Evolutionary conservation across 2,888 invertebrate genomes (phyloP).

Genomic region (Cataglyphis altisquamis): DNA sequence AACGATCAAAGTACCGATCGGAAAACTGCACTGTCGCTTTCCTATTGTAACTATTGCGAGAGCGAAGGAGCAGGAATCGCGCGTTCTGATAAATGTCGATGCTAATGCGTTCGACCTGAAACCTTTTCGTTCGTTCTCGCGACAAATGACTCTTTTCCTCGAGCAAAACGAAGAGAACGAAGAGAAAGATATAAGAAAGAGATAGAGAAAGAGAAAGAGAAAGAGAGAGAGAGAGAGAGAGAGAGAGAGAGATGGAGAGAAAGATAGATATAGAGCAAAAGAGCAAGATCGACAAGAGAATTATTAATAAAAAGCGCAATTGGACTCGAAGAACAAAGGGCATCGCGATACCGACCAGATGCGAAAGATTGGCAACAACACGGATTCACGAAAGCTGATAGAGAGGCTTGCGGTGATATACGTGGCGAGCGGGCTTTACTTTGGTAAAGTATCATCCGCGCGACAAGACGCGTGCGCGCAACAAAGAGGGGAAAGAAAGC

Average conservation of each 20-base stretch:
- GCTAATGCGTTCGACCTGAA: slow-evolving; percentile 48
- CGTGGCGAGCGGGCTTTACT: slow-evolving; percentile 39
- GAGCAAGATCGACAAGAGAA: slow-evolving; percentile 50
- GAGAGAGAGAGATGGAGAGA: slow-evolving; percentile 76
- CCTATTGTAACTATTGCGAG: slow-evolving; percentile 45
- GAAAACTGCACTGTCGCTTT: slow-evolving; percentile 50
- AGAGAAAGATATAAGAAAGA: slow-evolving; percentile 30
- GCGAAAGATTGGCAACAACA: slow-evolving; percentile 50
- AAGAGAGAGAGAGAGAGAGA: slow-evolving; percentile 63
- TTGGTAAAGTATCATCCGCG: slow-evolving; percentile 54
- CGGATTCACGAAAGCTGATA: slow-evolving; percentile 58
- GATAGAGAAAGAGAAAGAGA: slow-evolving; percentile 61
- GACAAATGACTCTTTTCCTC: slow-evolving; percentile 29
- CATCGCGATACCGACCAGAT: slow-evolving; percentile 52
- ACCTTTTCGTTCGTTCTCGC: slow-evolving; percentile 34
- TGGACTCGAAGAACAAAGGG: slow-evolving; percentile 54
- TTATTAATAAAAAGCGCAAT: slow-evolving; percentile 35
- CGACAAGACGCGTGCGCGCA: slow-evolving; percentile 61
- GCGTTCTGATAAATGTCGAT: slow-evolving; percentile 34
- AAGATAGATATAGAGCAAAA: slow-evolving; percentile 84
- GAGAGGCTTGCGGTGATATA: slow-evolving; percentile 55
- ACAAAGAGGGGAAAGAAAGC: slow-evolving; percentile 68
- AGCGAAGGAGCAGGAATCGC: slow-evolving; percentile 36
- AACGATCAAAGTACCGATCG: slow-evolving; percentile 50
- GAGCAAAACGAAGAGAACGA: slow-evolving; percentile 31